phyloP scores from a whole-genome alignment of 2,888 invertebrate species.

The Oligia strigilis region DNA sequence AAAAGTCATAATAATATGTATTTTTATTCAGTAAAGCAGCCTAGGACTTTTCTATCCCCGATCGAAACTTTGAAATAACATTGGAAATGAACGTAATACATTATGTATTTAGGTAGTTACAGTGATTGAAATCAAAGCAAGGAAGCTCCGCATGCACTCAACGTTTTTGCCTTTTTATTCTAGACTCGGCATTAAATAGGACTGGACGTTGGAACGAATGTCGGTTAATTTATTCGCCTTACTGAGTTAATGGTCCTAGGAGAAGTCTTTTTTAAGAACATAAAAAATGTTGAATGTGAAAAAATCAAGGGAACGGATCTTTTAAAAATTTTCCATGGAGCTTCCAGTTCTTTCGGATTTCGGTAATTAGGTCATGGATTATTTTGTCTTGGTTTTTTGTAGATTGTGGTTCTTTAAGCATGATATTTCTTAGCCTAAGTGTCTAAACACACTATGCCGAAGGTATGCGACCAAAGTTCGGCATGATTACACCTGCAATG shows the following conservation, averaged over 20 bases:
- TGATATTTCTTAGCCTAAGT: too few species aligned
- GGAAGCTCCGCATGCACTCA: slow-evolving; percentile 24
- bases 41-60: not conserved
- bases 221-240: slow-evolving; percentile 64
- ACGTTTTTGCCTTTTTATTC: slow-evolving; percentile 28
- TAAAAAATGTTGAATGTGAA: slow-evolving; percentile 35
- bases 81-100: not conserved
- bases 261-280: slow-evolving; percentile 29
- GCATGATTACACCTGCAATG: too few species aligned
- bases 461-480: too few species aligned
- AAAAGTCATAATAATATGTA: not conserved
- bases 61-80: not conserved
- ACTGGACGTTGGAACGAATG: slow-evolving; percentile 39
- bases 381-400: not conserved
- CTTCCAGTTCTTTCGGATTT: not conserved
- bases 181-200: slow-evolving; percentile 38
- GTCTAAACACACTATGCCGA: too few species aligned
- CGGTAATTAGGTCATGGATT: not conserved
- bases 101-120: slow-evolving; percentile 1
- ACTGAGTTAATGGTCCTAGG: slow-evolving; percentile 52
- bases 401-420: not conserved
- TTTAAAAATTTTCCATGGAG: not conserved
- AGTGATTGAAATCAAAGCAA: slow-evolving; percentile 26
- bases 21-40: not conserved
- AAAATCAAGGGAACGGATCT: slow-evolving; percentile 27